A percentile compares a stretch with the other conserved stretches of the same genome.
Conservation (phyloP, 2,797 vertebrate species). For the Denticeps clupeoides region DNA sequence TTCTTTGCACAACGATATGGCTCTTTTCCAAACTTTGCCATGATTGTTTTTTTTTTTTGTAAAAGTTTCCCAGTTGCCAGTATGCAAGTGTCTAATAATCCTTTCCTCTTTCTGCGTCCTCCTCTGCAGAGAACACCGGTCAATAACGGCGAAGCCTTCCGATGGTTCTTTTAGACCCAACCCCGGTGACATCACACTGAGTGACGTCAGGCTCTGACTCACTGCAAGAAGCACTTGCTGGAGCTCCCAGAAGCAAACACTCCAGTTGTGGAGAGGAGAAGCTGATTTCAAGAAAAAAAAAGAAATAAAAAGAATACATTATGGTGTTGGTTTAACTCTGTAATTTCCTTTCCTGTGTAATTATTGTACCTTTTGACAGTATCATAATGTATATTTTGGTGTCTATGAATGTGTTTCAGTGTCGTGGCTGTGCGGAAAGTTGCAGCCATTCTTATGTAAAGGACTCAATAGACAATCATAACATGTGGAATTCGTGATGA, state of each 20-base stretch:
- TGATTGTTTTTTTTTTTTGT: not conserved
- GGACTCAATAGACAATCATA: constrained; percentile 86
- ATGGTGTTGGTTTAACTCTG: constrained; percentile 61
- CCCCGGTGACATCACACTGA: constrained; percentile 59
- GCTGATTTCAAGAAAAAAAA: constrained; percentile 34
- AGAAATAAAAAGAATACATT: constrained; percentile 51
- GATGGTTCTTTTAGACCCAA: constrained; percentile 95
- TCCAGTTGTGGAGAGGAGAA: constrained; percentile 61
- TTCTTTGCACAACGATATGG: not conserved
- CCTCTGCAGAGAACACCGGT: constrained; percentile 84
- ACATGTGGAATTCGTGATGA: constrained; percentile 44
- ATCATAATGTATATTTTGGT: constrained; percentile 93
- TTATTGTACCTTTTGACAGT: constrained; percentile 98
- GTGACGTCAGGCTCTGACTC: constrained; percentile 75
- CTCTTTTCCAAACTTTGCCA: not conserved
- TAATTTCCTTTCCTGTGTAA: constrained; percentile 82
- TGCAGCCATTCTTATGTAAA: constrained; percentile 66
- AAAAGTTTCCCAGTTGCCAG: constrained; percentile 2
- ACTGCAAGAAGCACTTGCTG: constrained; percentile 74
- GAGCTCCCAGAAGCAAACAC: constrained; percentile 39
- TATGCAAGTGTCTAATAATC: constrained; percentile 2
- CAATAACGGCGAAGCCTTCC: constrained; percentile 91
- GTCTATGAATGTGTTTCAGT: constrained; percentile 95
- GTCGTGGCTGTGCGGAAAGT: constrained; percentile 89
- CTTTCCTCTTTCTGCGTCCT: constrained; percentile 10